These are phyloP conservation scores for Miniopterus natalensis DNA, from an alignment of 2,113 vertebrate species.

Conservation along the genomic window DNA sequence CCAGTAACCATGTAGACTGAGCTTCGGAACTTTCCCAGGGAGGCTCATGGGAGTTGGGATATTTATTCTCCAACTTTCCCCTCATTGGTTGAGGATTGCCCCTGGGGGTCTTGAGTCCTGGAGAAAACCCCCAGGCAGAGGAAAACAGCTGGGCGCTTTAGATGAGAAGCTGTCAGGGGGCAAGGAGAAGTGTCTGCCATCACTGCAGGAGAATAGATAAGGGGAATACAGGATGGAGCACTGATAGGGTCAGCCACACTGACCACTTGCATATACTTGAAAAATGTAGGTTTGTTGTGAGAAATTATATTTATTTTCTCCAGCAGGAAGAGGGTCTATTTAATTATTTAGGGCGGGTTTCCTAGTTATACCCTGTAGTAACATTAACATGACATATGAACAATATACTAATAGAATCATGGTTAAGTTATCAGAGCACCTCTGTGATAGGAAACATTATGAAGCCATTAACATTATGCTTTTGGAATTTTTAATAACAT, in stretches of 20 bases:
- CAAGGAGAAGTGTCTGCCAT: not conserved
- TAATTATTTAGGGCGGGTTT: not conserved
- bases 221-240: rapidly evolving
- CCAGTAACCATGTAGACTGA: not conserved
- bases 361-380: not conserved
- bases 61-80: not conserved
- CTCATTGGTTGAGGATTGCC: not conserved
- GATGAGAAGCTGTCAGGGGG: not conserved
- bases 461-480: not conserved
- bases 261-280: not conserved
- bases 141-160: not conserved
- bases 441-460: not conserved
- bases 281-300: not conserved
- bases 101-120: not conserved
- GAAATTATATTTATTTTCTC: not conserved
- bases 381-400: not conserved
- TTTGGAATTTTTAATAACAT: not conserved
- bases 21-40: not conserved
- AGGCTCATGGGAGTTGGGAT: not conserved
- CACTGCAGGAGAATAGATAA: not conserved
- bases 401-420: not conserved
- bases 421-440: not conserved
- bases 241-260: too few species aligned
- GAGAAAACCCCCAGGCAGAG: not conserved
- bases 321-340: not conserved